Percentiles rank a stretch among this genome's conserved stretches.
These are phyloP conservation scores for Hyla sarda DNA, from an alignment of 2,113 vertebrate species.

Conservation along the genomic window DNA sequence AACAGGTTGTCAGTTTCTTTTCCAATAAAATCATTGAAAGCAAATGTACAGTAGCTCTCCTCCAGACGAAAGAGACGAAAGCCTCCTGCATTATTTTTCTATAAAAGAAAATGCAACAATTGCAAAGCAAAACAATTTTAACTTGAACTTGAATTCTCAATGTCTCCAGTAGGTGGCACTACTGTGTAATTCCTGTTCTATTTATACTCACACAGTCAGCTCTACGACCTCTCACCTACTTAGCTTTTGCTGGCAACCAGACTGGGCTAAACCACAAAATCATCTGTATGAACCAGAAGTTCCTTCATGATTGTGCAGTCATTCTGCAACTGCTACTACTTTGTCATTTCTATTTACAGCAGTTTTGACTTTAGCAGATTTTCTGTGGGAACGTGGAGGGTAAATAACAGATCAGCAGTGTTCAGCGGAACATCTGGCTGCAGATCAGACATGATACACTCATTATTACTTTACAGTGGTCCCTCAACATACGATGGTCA, in stretches of 20 bases:
- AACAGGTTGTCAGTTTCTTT: too few relatives aligned
- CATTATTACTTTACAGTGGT: too few relatives aligned
- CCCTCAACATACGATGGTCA: too few relatives aligned
- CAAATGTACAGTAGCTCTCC: too few relatives aligned
- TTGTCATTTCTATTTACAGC: not conserved
- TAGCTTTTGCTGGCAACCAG: not conserved
- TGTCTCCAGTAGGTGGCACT: not conserved
- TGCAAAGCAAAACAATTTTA: not conserved
- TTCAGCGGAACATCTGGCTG: too few relatives aligned
- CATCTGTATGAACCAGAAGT: not conserved
- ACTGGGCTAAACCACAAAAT: not conserved
- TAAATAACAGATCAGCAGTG: not conserved
- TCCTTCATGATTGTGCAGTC: not conserved
- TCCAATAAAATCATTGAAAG: too few relatives aligned
- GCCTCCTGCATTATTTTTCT: too few relatives aligned
- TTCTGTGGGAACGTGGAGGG: not conserved
- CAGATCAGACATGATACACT: not conserved
- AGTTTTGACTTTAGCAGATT: not conserved
- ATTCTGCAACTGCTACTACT: not conserved
- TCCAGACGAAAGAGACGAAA: too few relatives aligned
- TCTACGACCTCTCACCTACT: conserved; percentile 2
- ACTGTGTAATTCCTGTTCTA: not conserved
- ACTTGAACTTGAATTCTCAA: not conserved
- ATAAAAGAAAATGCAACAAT: not conserved
- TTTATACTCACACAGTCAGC: not conserved